These are phyloP conservation scores for Danio albolineatus DNA, from an alignment of 2,797 vertebrate genomes.

Conservation along the genomic window DNA sequence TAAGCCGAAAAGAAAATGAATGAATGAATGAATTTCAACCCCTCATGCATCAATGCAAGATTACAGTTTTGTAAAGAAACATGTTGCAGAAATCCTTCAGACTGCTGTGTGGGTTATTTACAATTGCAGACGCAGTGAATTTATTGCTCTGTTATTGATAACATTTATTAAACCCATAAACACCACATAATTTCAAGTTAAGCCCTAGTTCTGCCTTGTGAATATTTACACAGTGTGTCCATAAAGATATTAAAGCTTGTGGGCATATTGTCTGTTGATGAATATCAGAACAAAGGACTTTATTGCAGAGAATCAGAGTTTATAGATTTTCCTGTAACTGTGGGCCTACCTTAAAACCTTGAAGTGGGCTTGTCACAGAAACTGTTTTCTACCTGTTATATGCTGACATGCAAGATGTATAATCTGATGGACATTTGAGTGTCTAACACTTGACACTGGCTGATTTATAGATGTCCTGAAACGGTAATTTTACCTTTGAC, in stretches of 20 bases:
- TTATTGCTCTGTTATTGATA: not conserved
- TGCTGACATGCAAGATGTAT: not conserved
- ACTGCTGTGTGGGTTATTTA: not conserved
- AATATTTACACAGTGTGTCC: not conserved
- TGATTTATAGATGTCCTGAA: slow-evolving; percentile 34
- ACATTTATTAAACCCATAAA: not conserved
- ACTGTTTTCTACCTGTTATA: not conserved
- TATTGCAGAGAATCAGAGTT: not conserved
- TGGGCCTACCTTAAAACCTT: not conserved
- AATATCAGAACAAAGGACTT: not conserved
- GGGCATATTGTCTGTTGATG: not conserved
- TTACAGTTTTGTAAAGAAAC: not conserved
- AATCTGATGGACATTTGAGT: not conserved
- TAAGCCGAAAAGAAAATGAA: too few relatives aligned
- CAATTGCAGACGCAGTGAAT: not conserved
- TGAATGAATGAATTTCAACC: too few relatives aligned
- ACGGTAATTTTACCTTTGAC: not conserved
- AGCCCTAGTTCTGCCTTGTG: not conserved
- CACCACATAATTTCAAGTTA: not conserved
- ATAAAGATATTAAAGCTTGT: not conserved
- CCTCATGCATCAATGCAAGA: not conserved
- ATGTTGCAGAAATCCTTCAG: not conserved
- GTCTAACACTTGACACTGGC: not conserved
- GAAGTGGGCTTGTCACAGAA: not conserved
- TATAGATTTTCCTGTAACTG: not conserved